Evolutionary conservation across 2,113 vertebrate species (phyloP).

Genomic region (Psophia crepitans): DNA sequence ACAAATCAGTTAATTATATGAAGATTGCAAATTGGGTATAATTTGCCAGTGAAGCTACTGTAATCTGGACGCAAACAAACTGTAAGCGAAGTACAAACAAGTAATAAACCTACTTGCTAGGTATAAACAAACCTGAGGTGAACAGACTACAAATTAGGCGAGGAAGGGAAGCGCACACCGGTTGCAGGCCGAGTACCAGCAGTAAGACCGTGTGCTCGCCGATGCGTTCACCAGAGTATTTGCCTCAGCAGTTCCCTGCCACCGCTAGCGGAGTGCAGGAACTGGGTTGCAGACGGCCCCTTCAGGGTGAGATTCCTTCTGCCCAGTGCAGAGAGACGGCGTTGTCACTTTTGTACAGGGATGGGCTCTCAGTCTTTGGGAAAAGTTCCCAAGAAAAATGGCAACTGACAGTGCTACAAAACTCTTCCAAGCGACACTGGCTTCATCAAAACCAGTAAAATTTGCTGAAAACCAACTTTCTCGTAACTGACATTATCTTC

Average conservation of each 20-base stretch:
- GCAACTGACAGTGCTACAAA: background rate
- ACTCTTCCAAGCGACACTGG: background rate
- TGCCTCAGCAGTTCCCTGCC: background rate
- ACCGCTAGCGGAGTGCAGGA: background rate
- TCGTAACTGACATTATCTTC: background rate
- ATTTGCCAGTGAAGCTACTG: background rate
- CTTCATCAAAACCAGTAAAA: background rate
- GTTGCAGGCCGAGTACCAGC: background rate
- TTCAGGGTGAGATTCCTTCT: background rate
- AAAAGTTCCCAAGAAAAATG: background rate
- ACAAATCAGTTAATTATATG: conserved; percentile 1
- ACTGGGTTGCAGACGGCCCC: background rate
- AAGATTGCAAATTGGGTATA: background rate
- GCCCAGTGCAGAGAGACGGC: background rate
- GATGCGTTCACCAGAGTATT: rapidly evolving
- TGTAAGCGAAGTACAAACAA: conserved; percentile 1
- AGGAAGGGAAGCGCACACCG: background rate
- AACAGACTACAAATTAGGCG: conserved; percentile 1
- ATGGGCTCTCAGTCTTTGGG: background rate
- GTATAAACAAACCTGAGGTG: background rate
- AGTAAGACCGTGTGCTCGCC: background rate
- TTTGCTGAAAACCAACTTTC: background rate
- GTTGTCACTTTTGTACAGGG: background rate
- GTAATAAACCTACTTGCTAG: background rate
- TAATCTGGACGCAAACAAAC: conserved; percentile 23